These are phyloP conservation scores for Pongo pygmaeus DNA, from an alignment of 2,113 vertebrate genomes.

Conservation along the genomic window DNA sequence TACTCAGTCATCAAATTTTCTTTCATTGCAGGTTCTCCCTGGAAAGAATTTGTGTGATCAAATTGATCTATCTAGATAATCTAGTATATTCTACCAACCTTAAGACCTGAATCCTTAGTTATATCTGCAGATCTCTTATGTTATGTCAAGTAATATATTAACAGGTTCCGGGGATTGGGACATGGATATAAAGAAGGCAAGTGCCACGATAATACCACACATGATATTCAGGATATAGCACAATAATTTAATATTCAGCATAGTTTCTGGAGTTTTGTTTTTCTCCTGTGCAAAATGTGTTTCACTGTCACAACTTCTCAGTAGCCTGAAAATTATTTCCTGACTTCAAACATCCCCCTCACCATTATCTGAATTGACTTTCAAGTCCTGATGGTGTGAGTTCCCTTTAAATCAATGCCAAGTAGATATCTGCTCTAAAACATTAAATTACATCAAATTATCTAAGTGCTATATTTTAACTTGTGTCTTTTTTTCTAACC, in stretches of 20 bases:
- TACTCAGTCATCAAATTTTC: background rate
- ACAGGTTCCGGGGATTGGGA: too few species aligned
- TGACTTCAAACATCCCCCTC: background rate
- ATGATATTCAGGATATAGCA: background rate
- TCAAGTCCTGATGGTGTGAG: background rate
- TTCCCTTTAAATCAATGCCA: background rate
- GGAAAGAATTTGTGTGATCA: background rate
- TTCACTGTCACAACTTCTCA: background rate
- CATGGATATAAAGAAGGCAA: background rate
- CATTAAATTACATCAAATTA: background rate
- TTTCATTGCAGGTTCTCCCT: fast-evolving
- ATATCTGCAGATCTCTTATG: background rate
- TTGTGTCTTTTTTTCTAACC: fast-evolving
- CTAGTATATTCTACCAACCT: too few species aligned
- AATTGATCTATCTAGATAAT: background rate
- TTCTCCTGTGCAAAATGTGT: background rate
- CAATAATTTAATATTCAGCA: background rate
- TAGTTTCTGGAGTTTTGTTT: background rate
- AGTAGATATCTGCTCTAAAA: too few species aligned
- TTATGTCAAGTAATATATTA: background rate
- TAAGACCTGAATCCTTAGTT: background rate
- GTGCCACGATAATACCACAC: fast-evolving
- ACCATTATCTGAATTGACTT: background rate
- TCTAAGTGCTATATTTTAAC: background rate
- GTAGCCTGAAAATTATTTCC: background rate